A percentile compares a stretch with the other conserved stretches of the same genome.
Conservation (phyloP, 2,888 invertebrate genomes). For the Taenaris catops region DNA sequence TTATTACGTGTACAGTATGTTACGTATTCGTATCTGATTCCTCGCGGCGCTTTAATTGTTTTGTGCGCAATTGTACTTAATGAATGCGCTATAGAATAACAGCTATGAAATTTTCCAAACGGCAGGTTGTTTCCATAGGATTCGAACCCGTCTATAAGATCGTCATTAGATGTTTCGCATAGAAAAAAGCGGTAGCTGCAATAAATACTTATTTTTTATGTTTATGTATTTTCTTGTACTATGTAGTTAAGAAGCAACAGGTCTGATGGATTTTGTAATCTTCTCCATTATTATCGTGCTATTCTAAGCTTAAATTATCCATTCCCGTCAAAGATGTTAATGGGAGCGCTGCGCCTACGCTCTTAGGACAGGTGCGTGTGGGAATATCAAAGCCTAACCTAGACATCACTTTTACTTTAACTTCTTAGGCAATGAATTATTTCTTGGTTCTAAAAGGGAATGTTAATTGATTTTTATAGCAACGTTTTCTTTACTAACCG, state of each 20-base stretch:
- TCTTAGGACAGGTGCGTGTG: slow-evolving; percentile 32
- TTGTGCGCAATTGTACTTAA: too few relatives aligned
- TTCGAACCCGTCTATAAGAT: too few relatives aligned
- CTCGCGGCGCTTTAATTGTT: too few relatives aligned
- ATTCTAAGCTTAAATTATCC: slow-evolving; percentile 28
- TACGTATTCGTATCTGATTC: too few relatives aligned
- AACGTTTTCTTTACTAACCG: too few relatives aligned
- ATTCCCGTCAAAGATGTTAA: slow-evolving; percentile 27
- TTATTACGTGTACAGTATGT: too few relatives aligned
- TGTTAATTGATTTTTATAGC: too few relatives aligned
- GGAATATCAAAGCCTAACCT: slow-evolving; percentile 22
- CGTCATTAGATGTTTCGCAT: too few relatives aligned
- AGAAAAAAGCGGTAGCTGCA: not conserved
- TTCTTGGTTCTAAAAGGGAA: too few relatives aligned
- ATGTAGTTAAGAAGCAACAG: slow-evolving; percentile 6
- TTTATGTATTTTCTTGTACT: slow-evolving; percentile 1
- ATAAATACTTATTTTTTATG: not conserved
- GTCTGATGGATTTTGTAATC: slow-evolving; percentile 20
- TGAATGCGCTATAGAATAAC: too few relatives aligned
- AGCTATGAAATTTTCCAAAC: too few relatives aligned
- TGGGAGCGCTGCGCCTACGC: slow-evolving; percentile 26
- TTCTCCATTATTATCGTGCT: slow-evolving; percentile 26
- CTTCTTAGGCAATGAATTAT: slow-evolving; percentile 2
- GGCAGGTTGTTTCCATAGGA: too few relatives aligned
- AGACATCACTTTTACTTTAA: slow-evolving; percentile 13